Conservation (phyloP, 2,113 vertebrate genomes). For the Myotis lucifugus region DNA sequence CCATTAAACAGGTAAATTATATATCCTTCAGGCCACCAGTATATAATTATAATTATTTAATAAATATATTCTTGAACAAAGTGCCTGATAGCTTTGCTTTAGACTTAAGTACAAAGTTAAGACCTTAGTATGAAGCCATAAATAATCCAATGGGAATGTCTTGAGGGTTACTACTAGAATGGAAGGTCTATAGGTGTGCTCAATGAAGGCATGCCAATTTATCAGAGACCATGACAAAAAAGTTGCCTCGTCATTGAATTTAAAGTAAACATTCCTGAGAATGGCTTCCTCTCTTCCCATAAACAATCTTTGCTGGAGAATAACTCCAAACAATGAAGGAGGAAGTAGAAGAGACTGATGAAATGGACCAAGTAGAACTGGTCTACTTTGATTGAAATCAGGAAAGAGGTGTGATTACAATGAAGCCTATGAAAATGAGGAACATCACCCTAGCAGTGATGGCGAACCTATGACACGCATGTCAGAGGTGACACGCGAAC, state of each 20-base stretch:
- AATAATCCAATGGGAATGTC: background rate
- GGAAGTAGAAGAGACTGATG: conserved; percentile 87
- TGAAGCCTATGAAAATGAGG: conserved; percentile 89
- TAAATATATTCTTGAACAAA: conserved; percentile 20
- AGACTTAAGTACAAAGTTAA: background rate
- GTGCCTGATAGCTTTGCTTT: background rate
- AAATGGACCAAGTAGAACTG: conserved; percentile 94
- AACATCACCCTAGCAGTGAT: conserved; percentile 82
- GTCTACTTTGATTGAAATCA: conserved; percentile 92
- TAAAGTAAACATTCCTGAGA: conserved; percentile 90
- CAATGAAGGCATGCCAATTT: conserved; percentile 93
- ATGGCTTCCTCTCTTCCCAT: conserved; percentile 92
- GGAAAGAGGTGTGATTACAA: conserved; percentile 87
- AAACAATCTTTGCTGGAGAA: conserved; percentile 91
- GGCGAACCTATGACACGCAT: too few relatives aligned
- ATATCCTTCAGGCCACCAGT: background rate
- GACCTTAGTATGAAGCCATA: background rate
- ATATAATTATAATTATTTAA: conserved; percentile 18
- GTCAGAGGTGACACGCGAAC: too few relatives aligned
- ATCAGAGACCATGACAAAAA: conserved; percentile 93
- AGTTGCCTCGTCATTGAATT: conserved; percentile 92
- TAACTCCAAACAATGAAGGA: conserved; percentile 87
- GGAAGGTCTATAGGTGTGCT: conserved; percentile 82
- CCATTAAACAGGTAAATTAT: conserved; percentile 23
- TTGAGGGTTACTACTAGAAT: background rate